A percentile compares a stretch with the other conserved stretches of the same genome.
Evolutionary conservation across 2,113 vertebrate species (phyloP).

Genomic region (Isurus oxyrinchus): DNA sequence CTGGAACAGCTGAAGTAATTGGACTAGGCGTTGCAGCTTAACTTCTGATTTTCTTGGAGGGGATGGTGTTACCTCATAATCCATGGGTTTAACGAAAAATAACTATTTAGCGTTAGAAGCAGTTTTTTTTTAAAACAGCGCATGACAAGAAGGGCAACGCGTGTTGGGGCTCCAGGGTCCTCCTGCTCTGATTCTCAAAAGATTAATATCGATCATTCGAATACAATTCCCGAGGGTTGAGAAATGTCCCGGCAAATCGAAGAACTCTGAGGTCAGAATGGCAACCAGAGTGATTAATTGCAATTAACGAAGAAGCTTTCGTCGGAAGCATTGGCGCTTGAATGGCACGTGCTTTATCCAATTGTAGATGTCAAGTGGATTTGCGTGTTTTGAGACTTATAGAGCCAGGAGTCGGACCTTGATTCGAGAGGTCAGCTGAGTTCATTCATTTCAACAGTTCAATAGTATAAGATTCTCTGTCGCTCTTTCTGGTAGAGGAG

Average conservation of each 20-base stretch:
- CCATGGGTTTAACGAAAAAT: neutral
- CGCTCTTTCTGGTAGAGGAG: neutral
- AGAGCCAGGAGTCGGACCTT: neutral
- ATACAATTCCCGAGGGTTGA: neutral
- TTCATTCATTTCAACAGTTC: neutral
- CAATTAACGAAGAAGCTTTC: neutral
- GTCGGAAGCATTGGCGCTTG: neutral
- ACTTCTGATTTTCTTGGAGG: neutral
- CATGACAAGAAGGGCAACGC: neutral
- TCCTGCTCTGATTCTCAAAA: neutral
- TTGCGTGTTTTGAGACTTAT: neutral
- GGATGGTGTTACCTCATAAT: neutral
- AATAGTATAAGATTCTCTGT: neutral
- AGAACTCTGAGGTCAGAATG: neutral
- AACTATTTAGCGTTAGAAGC: neutral
- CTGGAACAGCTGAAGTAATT: neutral
- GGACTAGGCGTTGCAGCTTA: neutral
- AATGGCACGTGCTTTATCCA: neutral
- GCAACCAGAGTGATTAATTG: neutral
- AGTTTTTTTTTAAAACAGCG: neutral
- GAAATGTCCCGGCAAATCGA: neutral
- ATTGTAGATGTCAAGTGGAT: neutral
- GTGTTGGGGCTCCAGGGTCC: no score
- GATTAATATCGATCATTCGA: neutral
- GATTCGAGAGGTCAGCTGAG: neutral